phyloP scores from a whole-genome alignment of 2,888 invertebrate species.

The Thera britannica region DNA sequence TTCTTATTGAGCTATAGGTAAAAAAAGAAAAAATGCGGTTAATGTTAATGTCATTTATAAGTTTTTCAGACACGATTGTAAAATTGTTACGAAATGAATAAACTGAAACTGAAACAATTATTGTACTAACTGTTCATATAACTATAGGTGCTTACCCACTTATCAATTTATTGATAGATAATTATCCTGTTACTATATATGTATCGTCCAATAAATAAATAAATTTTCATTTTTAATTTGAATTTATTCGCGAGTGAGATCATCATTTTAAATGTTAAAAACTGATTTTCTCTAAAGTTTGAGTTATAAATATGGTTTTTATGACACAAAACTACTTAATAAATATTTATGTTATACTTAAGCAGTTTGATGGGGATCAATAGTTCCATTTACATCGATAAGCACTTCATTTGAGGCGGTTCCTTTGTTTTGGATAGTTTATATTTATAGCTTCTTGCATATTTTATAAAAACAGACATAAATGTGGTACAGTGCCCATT shows the following conservation, averaged over 20 bases:
- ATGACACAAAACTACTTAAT: not conserved
- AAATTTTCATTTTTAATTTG: not conserved
- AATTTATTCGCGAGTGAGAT: not conserved
- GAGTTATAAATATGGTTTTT: not conserved
- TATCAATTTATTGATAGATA: no score
- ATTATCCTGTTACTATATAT: no score
- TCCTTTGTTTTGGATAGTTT: constrained; percentile 26
- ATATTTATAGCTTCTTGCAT: constrained; percentile 2
- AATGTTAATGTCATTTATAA: no score
- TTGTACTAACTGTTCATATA: no score
- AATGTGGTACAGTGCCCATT: not conserved
- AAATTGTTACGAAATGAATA: no score
- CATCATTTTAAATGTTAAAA: not conserved
- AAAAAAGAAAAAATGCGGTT: no score
- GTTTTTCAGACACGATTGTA: no score
- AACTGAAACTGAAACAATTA: no score
- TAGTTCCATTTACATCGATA: constrained; percentile 21
- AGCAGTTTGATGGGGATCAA: constrained; percentile 18
- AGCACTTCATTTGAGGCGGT: constrained; percentile 13
- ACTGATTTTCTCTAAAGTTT: not conserved
- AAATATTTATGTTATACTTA: constrained; percentile 17
- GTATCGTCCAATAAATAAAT: no score
- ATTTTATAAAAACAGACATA: constrained; percentile 1
- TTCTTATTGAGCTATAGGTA: not conserved
- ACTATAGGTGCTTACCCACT: no score